phyloP scores from a whole-genome alignment of 2,797 vertebrate genomes.

The Anomalospiza imberbis region DNA sequence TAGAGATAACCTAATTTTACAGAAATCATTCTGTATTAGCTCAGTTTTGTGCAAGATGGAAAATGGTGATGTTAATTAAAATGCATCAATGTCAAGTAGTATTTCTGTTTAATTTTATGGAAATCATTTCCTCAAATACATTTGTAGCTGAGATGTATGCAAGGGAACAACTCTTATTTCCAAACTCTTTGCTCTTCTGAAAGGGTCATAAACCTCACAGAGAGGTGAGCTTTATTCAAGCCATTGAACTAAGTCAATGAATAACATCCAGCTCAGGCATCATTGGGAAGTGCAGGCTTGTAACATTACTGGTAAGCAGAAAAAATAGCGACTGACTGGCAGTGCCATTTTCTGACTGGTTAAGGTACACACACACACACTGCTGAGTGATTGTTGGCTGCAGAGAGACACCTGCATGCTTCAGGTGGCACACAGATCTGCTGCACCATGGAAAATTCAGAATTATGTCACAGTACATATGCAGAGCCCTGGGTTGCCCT shows the following conservation, averaged over 20 bases:
- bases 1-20: not conserved
- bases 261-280: not conserved
- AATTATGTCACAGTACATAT: not conserved
- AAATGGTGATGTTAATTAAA: not conserved
- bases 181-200: not conserved
- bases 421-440: not conserved
- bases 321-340: not conserved
- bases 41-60: not conserved
- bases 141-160: not conserved
- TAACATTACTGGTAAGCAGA: not conserved
- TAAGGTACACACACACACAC: accelerated
- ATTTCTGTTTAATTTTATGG: not conserved
- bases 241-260: not conserved
- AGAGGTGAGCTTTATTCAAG: not conserved
- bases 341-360: not conserved
- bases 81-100: not conserved
- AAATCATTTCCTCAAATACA: not conserved
- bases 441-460: not conserved
- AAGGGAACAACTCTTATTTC: not conserved
- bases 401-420: not conserved
- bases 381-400: not conserved
- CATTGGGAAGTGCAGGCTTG: not conserved
- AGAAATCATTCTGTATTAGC: not conserved
- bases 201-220: not conserved
- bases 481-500: not conserved